Conservation (phyloP, 2,113 vertebrate species). For the Sebastes fasciatus region DNA sequence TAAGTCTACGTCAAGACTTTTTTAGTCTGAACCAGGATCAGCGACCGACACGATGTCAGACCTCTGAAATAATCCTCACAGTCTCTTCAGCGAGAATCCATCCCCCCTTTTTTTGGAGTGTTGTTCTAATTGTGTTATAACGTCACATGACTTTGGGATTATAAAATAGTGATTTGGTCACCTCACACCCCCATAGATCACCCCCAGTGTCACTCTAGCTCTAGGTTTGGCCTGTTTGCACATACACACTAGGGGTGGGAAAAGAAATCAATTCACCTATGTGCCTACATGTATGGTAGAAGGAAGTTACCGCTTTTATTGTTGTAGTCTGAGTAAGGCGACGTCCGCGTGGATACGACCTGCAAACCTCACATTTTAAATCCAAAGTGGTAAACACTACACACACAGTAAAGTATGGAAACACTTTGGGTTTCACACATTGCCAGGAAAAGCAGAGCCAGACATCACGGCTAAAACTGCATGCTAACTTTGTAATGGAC, state of each 20-base stretch:
- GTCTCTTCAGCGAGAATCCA: not conserved
- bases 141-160: not conserved
- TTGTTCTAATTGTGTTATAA: not conserved
- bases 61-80: not conserved
- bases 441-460: too few relatives aligned
- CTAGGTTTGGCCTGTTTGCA: not conserved
- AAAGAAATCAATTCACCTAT: too few relatives aligned
- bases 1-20: not conserved
- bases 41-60: not conserved
- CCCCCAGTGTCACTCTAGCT: not conserved
- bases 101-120: not conserved
- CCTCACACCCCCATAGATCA: not conserved
- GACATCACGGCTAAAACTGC: too few relatives aligned
- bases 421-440: too few relatives aligned
- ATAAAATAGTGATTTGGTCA: slow-evolving; percentile 1
- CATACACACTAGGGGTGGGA: not conserved
- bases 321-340: too few relatives aligned
- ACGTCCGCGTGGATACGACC: too few relatives aligned
- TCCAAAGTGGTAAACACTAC: not conserved
- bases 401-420: not conserved
- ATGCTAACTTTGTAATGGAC: too few relatives aligned
- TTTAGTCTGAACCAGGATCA: not conserved
- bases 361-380: too few relatives aligned
- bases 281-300: too few relatives aligned
- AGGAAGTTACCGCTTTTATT: too few relatives aligned